Evolutionary conservation across 2,113 vertebrate genomes (phyloP).

Genomic region (Vireo altiloquus): DNA sequence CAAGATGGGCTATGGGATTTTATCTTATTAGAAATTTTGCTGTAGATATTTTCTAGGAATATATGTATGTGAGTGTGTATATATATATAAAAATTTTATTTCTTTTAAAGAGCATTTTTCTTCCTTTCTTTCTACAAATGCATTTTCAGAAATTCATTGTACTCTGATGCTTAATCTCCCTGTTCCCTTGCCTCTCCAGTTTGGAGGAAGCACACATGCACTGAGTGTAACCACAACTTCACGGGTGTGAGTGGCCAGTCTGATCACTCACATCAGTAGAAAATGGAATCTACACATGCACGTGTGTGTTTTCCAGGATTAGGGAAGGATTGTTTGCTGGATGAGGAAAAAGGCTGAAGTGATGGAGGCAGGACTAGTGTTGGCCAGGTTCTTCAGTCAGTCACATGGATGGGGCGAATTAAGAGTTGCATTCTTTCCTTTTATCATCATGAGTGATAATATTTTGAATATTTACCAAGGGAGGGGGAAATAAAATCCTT

Average conservation of each 20-base stretch:
- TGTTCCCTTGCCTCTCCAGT: not conserved
- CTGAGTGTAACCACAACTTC: not conserved
- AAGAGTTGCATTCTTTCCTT: not conserved
- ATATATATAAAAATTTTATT: not conserved
- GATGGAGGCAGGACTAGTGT: not conserved
- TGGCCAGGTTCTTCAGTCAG: not conserved
- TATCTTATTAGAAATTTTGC: not conserved
- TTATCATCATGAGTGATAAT: not conserved
- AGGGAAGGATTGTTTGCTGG: not conserved
- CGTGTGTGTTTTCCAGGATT: not conserved
- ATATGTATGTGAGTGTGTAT: not conserved
- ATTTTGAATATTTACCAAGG: not conserved
- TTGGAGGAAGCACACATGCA: accelerated
- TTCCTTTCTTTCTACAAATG: not conserved
- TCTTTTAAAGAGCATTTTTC: not conserved
- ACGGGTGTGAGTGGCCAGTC: not conserved
- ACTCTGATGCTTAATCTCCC: not conserved
- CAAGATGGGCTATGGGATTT: not conserved
- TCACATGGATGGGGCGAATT: not conserved
- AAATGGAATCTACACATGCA: not conserved
- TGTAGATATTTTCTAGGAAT: not conserved
- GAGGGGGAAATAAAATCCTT: not conserved
- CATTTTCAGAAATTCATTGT: not conserved
- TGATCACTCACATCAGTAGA: not conserved
- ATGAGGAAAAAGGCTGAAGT: not conserved